Conservation (phyloP, 2,113 vertebrate species). For the Albula glossodonta region DNA sequence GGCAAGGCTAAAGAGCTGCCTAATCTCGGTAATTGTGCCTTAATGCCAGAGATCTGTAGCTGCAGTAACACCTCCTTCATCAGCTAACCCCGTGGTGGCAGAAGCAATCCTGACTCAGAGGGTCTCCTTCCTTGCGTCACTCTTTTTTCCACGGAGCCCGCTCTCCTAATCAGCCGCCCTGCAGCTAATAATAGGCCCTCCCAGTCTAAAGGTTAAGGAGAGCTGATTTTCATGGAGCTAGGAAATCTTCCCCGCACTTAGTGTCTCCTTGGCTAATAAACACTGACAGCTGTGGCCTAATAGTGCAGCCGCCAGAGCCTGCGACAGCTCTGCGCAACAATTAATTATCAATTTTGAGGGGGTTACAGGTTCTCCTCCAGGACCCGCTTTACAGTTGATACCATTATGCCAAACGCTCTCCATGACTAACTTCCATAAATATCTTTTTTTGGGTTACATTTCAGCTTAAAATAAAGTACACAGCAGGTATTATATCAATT, state of each 20-base stretch:
- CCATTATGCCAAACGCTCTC: not conserved
- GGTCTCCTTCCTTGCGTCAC: conserved; percentile 5
- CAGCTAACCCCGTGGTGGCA: not conserved
- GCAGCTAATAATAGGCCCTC: conserved; percentile 36
- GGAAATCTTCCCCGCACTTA: conserved; percentile 34
- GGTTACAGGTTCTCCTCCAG: conserved; percentile 22
- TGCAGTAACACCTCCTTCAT: not conserved
- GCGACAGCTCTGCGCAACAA: conserved; percentile 24
- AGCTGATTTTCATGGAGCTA: conserved; percentile 29
- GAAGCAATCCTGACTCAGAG: not conserved
- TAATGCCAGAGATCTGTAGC: not conserved
- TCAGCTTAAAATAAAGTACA: not conserved
- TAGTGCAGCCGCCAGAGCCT: conserved; percentile 24
- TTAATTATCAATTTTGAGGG: conserved; percentile 37
- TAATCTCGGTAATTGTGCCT: not conserved
- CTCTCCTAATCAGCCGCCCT: conserved; percentile 14
- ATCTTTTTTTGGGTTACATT: not conserved
- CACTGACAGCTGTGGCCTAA: conserved; percentile 39
- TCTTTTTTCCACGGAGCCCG: not conserved
- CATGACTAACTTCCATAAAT: not conserved
- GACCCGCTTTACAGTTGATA: not conserved
- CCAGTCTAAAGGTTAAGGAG: conserved; percentile 33
- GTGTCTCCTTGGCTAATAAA: conserved; percentile 33
- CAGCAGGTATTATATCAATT: not conserved
- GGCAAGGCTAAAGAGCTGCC: not conserved